These are phyloP conservation scores for Apis florea DNA, from an alignment of 1,140 invertebrate species.

Conservation along the genomic window DNA sequence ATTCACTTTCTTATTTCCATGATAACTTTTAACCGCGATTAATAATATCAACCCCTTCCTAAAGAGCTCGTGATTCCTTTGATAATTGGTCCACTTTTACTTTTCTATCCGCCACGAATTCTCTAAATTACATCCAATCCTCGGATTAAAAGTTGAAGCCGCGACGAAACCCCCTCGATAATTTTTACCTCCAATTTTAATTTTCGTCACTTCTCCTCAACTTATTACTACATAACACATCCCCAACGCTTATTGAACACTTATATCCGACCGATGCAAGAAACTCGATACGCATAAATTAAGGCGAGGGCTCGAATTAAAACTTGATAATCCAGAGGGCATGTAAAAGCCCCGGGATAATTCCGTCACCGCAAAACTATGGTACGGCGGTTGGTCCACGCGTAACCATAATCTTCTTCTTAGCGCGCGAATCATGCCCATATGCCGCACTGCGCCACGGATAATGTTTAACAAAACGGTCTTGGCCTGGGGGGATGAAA, in stretches of 20 bases:
- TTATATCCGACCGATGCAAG: not conserved
- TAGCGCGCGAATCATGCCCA: conserved; percentile 36
- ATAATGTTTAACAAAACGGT: conserved; percentile 71
- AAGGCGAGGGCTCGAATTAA: conserved; percentile 3
- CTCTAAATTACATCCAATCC: no score
- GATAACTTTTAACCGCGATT: no score
- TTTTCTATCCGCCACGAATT: no score
- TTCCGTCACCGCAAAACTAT: conserved; percentile 9
- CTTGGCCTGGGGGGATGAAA: conserved; percentile 54
- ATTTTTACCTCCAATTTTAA: no score
- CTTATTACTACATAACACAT: no score
- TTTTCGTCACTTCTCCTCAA: no score
- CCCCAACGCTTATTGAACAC: not conserved
- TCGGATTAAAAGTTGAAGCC: no score
- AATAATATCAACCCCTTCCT: no score
- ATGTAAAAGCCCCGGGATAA: conserved; percentile 24
- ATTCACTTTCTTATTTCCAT: no score
- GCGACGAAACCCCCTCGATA: no score
- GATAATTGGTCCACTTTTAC: no score
- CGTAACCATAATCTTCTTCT: conserved; percentile 38
- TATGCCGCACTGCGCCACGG: conserved; percentile 54
- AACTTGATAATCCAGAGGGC: conserved; percentile 26
- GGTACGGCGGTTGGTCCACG: not conserved
- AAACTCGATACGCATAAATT: not conserved
- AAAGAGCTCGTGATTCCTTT: no score